A percentile compares a stretch with the other conserved stretches of the same genome.
phyloP scores from a whole-genome alignment of 2,113 vertebrate genomes.

The Callipepla californica region DNA sequence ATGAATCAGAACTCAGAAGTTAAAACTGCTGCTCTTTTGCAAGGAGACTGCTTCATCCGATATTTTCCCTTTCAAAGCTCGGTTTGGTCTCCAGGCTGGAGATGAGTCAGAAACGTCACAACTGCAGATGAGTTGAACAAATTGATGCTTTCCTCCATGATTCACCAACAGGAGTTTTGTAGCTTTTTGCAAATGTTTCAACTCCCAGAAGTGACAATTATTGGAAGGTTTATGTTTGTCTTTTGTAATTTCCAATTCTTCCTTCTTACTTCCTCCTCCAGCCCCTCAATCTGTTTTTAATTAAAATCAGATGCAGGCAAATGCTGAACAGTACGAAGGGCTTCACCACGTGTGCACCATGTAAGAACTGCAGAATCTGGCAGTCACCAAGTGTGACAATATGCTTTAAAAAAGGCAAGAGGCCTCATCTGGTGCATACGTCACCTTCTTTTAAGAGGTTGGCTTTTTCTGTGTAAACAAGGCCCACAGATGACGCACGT shows the following conservation, averaged over 20 bases:
- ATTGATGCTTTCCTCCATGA: neutral
- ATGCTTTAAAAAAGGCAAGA: conserved; percentile 53
- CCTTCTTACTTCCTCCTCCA: neutral
- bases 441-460: conserved; percentile 56
- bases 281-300: conserved; percentile 67
- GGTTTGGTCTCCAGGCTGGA: neutral
- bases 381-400: conserved; percentile 41
- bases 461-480: neutral
- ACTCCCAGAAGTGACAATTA: neutral
- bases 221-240: conserved; percentile 42
- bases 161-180: conserved; percentile 24
- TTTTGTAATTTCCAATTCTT: conserved; percentile 42
- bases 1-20: neutral
- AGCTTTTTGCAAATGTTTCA: neutral
- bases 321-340: conserved; percentile 49
- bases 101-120: conserved; percentile 26
- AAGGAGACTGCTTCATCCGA: neutral
- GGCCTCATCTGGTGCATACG: conserved; percentile 28
- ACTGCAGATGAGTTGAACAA: neutral
- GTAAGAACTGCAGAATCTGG: conserved; percentile 64
- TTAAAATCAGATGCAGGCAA: conserved; percentile 65
- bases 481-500: neutral
- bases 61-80: neutral
- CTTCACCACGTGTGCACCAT: conserved; percentile 47
- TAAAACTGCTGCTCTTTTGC: neutral